phyloP scores from a whole-genome alignment of 2,888 invertebrate species.

The Cataglyphis altisquamis region DNA sequence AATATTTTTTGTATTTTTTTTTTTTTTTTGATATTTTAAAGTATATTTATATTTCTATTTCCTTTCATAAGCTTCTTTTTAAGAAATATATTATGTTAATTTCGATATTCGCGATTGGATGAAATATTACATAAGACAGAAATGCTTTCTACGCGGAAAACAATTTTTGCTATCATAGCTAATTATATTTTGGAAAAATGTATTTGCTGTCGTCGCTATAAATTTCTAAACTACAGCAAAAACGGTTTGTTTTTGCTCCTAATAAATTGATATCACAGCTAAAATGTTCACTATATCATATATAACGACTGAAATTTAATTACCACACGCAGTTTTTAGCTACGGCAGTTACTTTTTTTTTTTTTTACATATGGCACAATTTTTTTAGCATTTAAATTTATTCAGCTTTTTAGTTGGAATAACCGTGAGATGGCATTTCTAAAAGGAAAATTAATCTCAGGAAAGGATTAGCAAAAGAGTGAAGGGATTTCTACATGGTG shows the following conservation, averaged over 20 bases:
- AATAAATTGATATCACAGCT: not conserved
- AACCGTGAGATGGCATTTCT: not conserved
- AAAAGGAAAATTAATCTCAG: not conserved
- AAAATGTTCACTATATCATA: not conserved
- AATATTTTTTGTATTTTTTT: not conserved
- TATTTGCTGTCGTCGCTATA: not conserved
- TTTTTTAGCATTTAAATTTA: slow-evolving; percentile 8
- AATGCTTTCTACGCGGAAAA: not conserved
- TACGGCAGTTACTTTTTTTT: not conserved
- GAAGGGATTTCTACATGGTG: slow-evolving; percentile 19
- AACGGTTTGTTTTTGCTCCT: not conserved
- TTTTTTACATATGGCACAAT: not conserved
- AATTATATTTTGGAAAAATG: not conserved
- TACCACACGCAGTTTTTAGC: not conserved
- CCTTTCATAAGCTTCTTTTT: not conserved
- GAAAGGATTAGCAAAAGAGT: slow-evolving; percentile 28
- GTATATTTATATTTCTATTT: not conserved
- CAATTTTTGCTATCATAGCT: not conserved
- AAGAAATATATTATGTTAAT: not conserved
- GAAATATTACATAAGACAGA: not conserved
- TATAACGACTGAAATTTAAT: not conserved
- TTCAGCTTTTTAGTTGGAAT: slow-evolving; percentile 2
- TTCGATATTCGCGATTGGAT: not conserved
- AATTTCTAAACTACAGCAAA: slow-evolving; percentile 1
- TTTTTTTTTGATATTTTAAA: not conserved